Evolutionary conservation across 2,797 vertebrate species (phyloP), one percentile per base, ranked within the genome.

Genomic region (Apogon talboti): DNA sequence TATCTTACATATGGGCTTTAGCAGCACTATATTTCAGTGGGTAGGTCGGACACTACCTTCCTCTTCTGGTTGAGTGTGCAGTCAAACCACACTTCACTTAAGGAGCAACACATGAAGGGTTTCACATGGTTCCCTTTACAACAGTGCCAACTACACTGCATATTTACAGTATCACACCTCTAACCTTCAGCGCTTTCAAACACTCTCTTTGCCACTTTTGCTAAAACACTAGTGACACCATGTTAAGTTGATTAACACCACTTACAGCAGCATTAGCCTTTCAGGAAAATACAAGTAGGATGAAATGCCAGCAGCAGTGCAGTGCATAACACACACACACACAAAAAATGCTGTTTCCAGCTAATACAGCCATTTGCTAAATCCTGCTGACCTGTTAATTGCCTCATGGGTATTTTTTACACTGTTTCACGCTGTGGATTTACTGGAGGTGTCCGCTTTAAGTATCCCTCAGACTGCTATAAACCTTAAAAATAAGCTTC

Each of bases 1-100:
- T 58, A 78, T 21, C 24, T 70, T 61, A 57, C 14, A 64, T 52
- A 30, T 72, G 40, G 65, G 68, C 78, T 79, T 85, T 85, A 89
- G 90, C 90, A 92, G 89, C 84, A 70, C 79, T 79, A 86, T 56
- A 78, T 33, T 78, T 78, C 80, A 78, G 74, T 82, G 64, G 71
- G 42, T n/a, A n/a, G 44, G 28, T 56, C 64, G 37, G 10, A 28
- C 47, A 45, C 67, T 57, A n/a, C 49, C 5, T 38, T 62, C 58
- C 43, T 50, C 53, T 24, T 57, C 37, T 61, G 48, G 42, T 47
- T 43, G 41, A 61, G 48, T 57, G 48, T 30, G 14, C 11, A 54
- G 8, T 66, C 60, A 49, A 66, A 63, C 45, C 53, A 59, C 28
- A 10, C 45, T 53, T n/a, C n/a, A n/a, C n/a, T n/a, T n/a, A n/a